Base-by-base conservation (phyloP, 2,113 vertebrate genomes). In the Pitta sordida region DNA sequence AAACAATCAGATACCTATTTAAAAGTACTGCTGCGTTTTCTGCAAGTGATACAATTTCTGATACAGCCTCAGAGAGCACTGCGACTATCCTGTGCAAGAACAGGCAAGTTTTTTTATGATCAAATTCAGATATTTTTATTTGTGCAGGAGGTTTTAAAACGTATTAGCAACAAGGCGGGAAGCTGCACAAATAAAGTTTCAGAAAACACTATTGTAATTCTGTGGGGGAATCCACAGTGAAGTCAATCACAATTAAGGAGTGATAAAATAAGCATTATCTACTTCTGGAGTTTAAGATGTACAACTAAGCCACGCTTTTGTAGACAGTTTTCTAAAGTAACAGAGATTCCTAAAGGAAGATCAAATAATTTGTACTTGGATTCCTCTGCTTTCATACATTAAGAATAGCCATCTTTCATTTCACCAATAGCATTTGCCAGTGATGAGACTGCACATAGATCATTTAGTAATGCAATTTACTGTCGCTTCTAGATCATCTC, bases 401-500 rank as follows among this genome's bases (percentile, higher is more conserved):
- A 90, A 59, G 43, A 94, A 91, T 30, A 90, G 74, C 79, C 91
- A 92, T 55, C 73, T 69, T 77, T 89, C 82, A 91, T 85, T 88
- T 79, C 52, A 85, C 55, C 68, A 79, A 77, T 22, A 91, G 59
- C 86, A 94, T 76, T 65, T 70, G 75, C 85, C 71, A 65, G 56
- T 2, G 29, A 75, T 90, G 75, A 87, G 79, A 86, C 23, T 7
- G 39, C 7, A 3, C 90, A 94, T 73, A 94, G 81, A 88, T 86
- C 92, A 95, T 67, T 89, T 27, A 81, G 81, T 86, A 97, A 96
- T 89, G 92, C 86, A 83, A 95, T 95, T 91, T 94, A 85, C 83
- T 93, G 94, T 91, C 84, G 91, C 88, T 97, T 88, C 88, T 55
- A 76, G 69, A 97, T 83, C 88, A 82, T 86, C 76, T 83, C 77